Conservation (phyloP, 2,797 vertebrate genomes). For the Diplodus puntazzo region DNA sequence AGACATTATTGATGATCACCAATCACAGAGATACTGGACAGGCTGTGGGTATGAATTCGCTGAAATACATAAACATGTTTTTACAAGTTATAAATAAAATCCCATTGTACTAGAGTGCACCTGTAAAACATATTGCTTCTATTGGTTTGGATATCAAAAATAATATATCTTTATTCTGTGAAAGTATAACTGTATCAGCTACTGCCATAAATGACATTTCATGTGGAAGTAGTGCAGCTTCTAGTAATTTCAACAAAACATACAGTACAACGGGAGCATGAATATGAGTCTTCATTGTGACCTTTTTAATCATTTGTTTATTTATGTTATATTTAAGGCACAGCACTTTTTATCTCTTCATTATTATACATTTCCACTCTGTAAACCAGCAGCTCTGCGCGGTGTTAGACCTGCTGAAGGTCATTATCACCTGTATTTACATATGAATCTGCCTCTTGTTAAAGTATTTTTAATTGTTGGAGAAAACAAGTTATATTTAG, state of each 20-base stretch:
- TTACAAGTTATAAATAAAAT: slow-evolving; percentile 25
- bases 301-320: slow-evolving; percentile 11
- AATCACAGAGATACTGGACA: slow-evolving; percentile 5
- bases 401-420: slow-evolving; percentile 27
- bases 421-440: slow-evolving; percentile 27
- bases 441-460: slow-evolving; percentile 13
- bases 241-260: not conserved
- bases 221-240: not conserved
- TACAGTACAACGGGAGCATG: not conserved
- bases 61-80: not conserved
- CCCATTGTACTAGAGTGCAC: not conserved
- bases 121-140: slow-evolving; percentile 4
- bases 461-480: slow-evolving; percentile 17
- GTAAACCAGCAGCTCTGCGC: slow-evolving; percentile 7
- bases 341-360: not conserved
- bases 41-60: slow-evolving; percentile 16
- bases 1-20: slow-evolving; percentile 17
- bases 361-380: slow-evolving; percentile 24
- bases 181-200: not conserved
- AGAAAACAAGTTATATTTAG: slow-evolving; percentile 29
- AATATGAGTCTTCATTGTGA: not conserved
- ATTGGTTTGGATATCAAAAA: not conserved
- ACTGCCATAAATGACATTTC: slow-evolving; percentile 3
- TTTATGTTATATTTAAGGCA: slow-evolving; percentile 5
- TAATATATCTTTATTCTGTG: not conserved